Base-by-base conservation (phyloP, 1,140 invertebrate species). In the Elymnias hypermnestra region DNA sequence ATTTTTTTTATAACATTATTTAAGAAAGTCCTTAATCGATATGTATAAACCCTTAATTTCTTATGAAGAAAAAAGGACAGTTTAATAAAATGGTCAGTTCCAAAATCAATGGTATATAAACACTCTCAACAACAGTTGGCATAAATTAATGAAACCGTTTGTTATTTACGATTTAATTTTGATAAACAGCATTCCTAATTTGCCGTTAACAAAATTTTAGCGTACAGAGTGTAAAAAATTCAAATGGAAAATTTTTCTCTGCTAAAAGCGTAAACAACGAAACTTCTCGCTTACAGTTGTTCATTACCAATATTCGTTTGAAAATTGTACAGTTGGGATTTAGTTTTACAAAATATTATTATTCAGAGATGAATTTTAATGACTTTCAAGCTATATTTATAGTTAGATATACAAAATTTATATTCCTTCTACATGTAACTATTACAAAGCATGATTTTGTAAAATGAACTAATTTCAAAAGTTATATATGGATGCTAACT, bases 251-350 rank as follows among this genome's bases (percentile, higher is more conserved):
- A 29, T 13, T 29, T 29, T 29, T 29, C 26, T 13, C 26, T 4
- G 49, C 29, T 48, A 23, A 33, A 47, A 47, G 26, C 44, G 26
- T 13, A 45, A 39, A 36, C 31, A 45, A 39, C 49, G 21, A 29
- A 76, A 76, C 70, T 76, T 76, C 73, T 60, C 67, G 73, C 72
- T 76, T 64, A 66, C 46, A 55, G 47, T 43, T 63, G 50, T 60
- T 65, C 68, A 60, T 54, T 60, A 51, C 50, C 28, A 49, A 58
- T 40, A 26, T 29, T 6, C 26, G 26, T 29, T 29, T 12, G 26
- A 29, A 29, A 29, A 29, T 29, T 29, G 13, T 29, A 29, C 26
- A 29, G 41, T 22, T 43, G 29, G 28, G 28, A 26, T 43, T n/a
- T 6, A 37, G 0, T 37, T 29, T 21, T 36, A 10, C 18, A 19